Base-by-base conservation (phyloP, 1,140 invertebrate genomes). In the Caerostris extrusa region DNA sequence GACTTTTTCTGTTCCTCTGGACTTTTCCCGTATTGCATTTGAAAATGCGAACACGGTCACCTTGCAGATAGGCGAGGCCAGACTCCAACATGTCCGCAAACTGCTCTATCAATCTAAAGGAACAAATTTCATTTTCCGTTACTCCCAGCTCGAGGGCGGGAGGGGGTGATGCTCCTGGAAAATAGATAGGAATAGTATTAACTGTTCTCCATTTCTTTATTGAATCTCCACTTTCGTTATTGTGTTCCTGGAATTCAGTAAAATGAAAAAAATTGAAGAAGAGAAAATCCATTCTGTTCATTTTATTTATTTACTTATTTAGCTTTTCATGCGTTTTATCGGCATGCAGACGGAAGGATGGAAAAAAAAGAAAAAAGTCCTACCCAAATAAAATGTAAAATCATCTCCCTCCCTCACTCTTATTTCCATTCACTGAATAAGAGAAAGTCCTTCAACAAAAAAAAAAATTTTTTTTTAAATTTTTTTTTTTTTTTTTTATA, bases 261-360 rank as follows among this genome's bases (percentile, higher is more conserved):
- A 57, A 53, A 3, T 3, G 14, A n/a, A 17, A 17, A 10, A 92
- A 64, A 71, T 64, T 58, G 64, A 61, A n/a, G n/a, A n/a, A n/a
- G n/a, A n/a, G n/a, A n/a, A n/a, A n/a, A n/a, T 69, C 81, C 81
- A 57, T 64, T 91, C 60, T 82, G n/a, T 56, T 77, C 64, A 55
- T 92, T 81, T 83, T 91, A 83, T 91, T 92, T 92, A 92, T 92
- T 92, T 92, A 71, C 58, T 92, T 92, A 85, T 83, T 92, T 81
- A 86, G 55, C 61, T 85, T 92, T 92, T 92, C 77, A 86, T 83
- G 60, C 82, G 58, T 57, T 86, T 92, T 92, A 92, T 92, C 91
- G 61, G 82, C 81, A 86, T 85, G 91, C 60, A 86, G 71, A 57
- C 50, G 87, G 87, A 69, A 89, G 87, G 64, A 56, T 34, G n/a